Conservation (phyloP, 2,113 vertebrate species). For the Ophiodon elongatus region DNA sequence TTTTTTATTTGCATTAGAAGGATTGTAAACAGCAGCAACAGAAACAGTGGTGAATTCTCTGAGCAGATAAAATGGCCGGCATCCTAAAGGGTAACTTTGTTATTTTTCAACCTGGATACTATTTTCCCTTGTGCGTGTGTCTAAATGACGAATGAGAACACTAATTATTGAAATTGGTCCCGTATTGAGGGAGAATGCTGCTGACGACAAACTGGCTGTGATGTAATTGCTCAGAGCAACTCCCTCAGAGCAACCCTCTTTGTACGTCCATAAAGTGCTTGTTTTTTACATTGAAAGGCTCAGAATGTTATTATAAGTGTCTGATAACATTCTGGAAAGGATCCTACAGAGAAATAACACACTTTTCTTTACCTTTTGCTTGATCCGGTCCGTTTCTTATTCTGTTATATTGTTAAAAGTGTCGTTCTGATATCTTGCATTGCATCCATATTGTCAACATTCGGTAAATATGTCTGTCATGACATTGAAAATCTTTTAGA, state of each 20-base stretch:
- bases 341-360: too few species aligned
- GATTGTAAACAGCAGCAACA: neutral
- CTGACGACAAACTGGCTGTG: too few species aligned
- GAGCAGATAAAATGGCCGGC: neutral
- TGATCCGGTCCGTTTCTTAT: neutral
- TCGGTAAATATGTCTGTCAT: neutral
- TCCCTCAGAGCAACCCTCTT: neutral
- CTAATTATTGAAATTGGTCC: too few species aligned
- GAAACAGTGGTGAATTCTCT: neutral
- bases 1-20: neutral
- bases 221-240: too few species aligned
- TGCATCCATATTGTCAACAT: neutral
- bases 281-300: neutral
- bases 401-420: too few species aligned
- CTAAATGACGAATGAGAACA: too few species aligned
- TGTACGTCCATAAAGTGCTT: neutral
- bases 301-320: neutral
- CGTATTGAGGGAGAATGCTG: neutral
- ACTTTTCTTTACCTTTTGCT: neutral
- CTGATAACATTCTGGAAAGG: neutral
- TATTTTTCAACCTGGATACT: too few species aligned
- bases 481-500: too few species aligned
- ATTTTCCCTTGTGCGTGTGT: too few species aligned
- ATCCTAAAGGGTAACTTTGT: neutral
- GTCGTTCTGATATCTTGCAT: neutral